Percentiles rank a stretch among this genome's conserved stretches.
phyloP scores from a whole-genome alignment of 2,797 vertebrate genomes.

The Picus viridis region DNA sequence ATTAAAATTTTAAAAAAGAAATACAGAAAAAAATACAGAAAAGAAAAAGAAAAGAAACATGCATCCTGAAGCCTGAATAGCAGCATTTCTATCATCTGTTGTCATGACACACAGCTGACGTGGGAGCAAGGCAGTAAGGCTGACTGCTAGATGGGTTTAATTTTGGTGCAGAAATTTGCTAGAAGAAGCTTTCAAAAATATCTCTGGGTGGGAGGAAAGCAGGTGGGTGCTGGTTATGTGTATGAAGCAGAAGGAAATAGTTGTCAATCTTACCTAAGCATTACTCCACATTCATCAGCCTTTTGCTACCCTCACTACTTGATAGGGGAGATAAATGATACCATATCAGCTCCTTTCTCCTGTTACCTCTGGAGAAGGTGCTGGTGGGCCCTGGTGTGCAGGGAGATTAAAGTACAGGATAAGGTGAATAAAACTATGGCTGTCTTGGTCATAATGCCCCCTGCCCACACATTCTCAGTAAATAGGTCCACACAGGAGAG shows the following conservation, averaged over 20 bases:
- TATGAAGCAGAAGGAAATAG: constrained; percentile 69
- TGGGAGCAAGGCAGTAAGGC: constrained; percentile 77
- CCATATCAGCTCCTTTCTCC: not conserved
- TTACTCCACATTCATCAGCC: constrained; percentile 54
- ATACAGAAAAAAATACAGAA: not conserved
- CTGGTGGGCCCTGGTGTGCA: not conserved
- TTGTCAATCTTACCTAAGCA: constrained; percentile 68
- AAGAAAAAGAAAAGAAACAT: constrained; percentile 41
- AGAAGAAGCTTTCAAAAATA: constrained; percentile 76
- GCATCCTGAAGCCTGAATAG: constrained; percentile 76
- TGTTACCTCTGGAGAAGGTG: constrained; percentile 3
- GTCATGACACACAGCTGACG: constrained; percentile 84
- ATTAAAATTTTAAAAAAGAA: constrained; percentile 38
- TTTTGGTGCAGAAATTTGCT: constrained; percentile 82
- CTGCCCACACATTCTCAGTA: accelerated
- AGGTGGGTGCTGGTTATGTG: constrained; percentile 58
- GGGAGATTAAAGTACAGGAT: not conserved
- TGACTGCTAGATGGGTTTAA: constrained; percentile 83
- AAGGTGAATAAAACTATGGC: not conserved
- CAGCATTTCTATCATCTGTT: constrained; percentile 81
- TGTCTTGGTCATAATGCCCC: not conserved
- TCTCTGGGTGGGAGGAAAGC: constrained; percentile 56
- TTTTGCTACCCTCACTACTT: constrained; percentile 24
- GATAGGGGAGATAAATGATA: not conserved
- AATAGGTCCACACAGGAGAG: not conserved